phyloP scores from a whole-genome alignment of 2,113 vertebrate genomes.

The Spermophilus dauricus region DNA sequence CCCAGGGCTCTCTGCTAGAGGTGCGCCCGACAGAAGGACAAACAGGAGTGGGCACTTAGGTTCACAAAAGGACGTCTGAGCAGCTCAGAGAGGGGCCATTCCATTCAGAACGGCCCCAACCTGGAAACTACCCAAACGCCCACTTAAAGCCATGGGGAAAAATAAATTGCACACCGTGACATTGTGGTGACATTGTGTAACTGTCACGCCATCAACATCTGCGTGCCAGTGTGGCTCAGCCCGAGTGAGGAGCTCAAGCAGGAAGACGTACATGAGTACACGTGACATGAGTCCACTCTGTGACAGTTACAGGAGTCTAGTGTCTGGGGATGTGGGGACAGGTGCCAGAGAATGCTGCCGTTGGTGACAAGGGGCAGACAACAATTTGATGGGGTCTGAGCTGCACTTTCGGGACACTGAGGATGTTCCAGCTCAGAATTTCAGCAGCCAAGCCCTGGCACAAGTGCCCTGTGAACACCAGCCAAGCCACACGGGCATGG shows the following conservation, averaged over 20 bases:
- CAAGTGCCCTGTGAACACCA: background rate
- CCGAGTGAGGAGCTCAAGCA: background rate
- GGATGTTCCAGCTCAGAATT: background rate
- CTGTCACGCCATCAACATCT: no score
- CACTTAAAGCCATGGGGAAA: background rate
- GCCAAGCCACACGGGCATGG: accelerated
- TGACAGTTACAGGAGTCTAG: background rate
- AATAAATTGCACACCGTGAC: background rate
- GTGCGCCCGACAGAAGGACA: background rate
- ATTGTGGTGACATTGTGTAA: accelerated
- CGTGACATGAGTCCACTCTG: background rate
- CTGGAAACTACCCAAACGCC: background rate
- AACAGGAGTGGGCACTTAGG: no score
- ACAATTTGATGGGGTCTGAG: accelerated
- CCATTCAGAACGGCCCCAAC: no score
- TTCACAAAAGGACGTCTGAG: background rate
- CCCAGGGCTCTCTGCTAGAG: no score
- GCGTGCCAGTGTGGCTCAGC: accelerated
- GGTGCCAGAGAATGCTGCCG: background rate
- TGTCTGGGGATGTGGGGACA: background rate
- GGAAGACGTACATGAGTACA: accelerated
- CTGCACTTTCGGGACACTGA: background rate
- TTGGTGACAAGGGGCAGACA: background rate
- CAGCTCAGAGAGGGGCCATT: background rate
- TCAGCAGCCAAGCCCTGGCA: background rate